Conservation (phyloP, 2,113 vertebrate genomes). For the Mionectes macconnelli region DNA sequence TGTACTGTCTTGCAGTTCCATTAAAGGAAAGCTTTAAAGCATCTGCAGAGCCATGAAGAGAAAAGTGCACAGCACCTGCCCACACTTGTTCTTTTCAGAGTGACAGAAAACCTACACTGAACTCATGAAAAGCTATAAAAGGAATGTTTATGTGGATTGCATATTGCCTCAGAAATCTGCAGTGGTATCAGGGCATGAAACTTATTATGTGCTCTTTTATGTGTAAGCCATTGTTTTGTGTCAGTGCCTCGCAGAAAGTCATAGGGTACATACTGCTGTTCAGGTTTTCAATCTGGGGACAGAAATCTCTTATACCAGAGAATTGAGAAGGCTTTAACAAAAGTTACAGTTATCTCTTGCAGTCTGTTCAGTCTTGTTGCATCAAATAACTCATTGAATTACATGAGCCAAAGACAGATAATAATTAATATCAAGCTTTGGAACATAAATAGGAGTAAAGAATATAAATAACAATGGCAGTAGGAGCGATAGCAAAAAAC, state of each 20-base stretch:
- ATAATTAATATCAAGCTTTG: neutral
- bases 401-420: neutral
- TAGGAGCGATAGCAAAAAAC: neutral
- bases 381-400: neutral
- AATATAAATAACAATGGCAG: neutral
- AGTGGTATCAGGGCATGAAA: neutral
- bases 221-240: neutral
- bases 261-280: neutral
- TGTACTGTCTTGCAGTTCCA: neutral
- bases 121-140: constrained; percentile 13
- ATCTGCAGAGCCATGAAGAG: constrained; percentile 19
- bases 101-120: constrained; percentile 10
- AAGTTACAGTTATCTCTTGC: neutral
- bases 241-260: neutral
- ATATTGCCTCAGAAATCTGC: neutral
- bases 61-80: constrained; percentile 50
- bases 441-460: neutral
- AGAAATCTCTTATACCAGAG: neutral
- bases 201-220: neutral
- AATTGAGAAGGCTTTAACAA: neutral
- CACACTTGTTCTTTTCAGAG: constrained; percentile 36
- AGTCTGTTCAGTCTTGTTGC: neutral
- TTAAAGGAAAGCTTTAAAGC: constrained; percentile 45
- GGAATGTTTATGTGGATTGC: neutral
- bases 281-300: neutral